Conservation (phyloP, 2,888 invertebrate genomes). For the Archaeoteleia sp. region DNA sequence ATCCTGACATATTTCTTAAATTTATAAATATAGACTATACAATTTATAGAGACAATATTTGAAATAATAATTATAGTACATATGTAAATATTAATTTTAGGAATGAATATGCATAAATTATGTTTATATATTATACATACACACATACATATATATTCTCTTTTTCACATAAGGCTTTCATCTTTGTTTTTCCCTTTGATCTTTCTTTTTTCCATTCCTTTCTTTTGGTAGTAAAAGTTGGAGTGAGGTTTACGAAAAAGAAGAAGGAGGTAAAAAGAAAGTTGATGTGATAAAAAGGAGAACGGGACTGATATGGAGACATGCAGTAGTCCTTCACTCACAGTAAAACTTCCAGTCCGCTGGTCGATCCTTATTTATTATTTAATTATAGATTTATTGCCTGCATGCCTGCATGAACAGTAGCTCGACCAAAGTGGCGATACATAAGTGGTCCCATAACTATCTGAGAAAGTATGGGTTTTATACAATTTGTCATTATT, state of each 20-base stretch:
- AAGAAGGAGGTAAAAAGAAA: slow-evolving; percentile 44
- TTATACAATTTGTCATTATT: slow-evolving; percentile 55
- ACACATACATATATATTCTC: too few species aligned
- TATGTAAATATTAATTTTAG: too few species aligned
- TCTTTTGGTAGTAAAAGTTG: slow-evolving; percentile 30
- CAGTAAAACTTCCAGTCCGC: slow-evolving; percentile 45
- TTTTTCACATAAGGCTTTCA: background rate
- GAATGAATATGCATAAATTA: too few species aligned
- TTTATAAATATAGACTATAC: too few species aligned
- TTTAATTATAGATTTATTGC: slow-evolving; percentile 71
- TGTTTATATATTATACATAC: too few species aligned
- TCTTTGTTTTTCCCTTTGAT: slow-evolving; percentile 18
- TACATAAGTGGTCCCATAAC: slow-evolving; percentile 33
- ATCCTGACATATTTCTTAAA: too few species aligned
- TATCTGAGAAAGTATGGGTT: slow-evolving; percentile 19
- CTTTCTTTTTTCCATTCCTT: slow-evolving; percentile 19
- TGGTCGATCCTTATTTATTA: slow-evolving; percentile 67
- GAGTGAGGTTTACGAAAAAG: slow-evolving; percentile 42
- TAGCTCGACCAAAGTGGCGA: slow-evolving; percentile 20
- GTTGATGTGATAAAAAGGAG: slow-evolving; percentile 65
- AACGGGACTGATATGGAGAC: slow-evolving; percentile 67
- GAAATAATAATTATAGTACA: too few species aligned
- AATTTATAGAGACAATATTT: too few species aligned
- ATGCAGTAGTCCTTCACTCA: slow-evolving; percentile 58
- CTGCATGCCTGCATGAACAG: slow-evolving; percentile 26